phyloP scores from a whole-genome alignment of 2,113 vertebrate genomes.

The Glareola pratincola region DNA sequence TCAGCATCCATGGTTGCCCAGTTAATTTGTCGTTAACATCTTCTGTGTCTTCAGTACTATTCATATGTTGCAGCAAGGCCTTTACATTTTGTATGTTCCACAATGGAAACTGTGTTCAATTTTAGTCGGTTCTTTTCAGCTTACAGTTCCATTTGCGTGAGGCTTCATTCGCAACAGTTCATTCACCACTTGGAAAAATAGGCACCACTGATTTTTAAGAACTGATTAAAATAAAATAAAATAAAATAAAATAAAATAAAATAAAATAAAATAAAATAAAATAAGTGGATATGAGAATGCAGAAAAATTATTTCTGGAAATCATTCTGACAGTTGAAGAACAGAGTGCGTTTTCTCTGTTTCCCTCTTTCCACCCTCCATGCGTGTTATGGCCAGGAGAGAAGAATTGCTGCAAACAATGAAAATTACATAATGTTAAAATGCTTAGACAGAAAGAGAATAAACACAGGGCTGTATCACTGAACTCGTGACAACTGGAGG shows the following conservation, averaged over 20 bases:
- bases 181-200: conserved; percentile 15
- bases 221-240: neutral
- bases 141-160: neutral
- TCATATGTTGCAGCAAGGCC: neutral
- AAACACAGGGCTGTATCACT: neutral
- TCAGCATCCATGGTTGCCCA: neutral
- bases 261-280: neutral
- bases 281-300: neutral
- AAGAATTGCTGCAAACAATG: neutral
- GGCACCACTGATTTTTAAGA: conserved; percentile 8
- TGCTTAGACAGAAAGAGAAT: neutral
- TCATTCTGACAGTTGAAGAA: neutral
- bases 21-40: conserved; percentile 7
- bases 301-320: neutral
- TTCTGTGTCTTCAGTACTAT: neutral
- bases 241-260: neutral
- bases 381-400: neutral
- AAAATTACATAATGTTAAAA: neutral
- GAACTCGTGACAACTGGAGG: neutral
- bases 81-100: neutral
- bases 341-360: neutral
- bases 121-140: neutral
- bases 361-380: neutral
- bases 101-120: neutral
- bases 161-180: neutral